These are phyloP conservation scores for Bombus waltoni DNA, from an alignment of 1,140 invertebrate genomes.

Conservation along the genomic window DNA sequence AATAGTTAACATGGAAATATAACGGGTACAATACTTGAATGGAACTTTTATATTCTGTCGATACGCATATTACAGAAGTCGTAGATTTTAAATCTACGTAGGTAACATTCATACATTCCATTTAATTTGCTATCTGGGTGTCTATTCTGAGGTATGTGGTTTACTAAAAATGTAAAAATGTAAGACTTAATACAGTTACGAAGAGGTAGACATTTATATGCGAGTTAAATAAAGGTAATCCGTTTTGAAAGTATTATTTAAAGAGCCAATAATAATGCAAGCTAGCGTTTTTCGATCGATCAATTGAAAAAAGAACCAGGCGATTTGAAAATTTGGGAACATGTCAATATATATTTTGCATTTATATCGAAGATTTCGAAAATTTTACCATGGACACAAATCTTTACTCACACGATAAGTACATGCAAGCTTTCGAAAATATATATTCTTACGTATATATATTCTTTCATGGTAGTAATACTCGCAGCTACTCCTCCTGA, in stretches of 20 bases:
- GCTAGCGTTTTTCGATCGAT: constrained; percentile 44
- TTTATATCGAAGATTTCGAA: constrained; percentile 51
- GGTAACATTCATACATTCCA: constrained; percentile 67
- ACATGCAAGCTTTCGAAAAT: constrained; percentile 54
- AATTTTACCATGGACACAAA: constrained; percentile 60
- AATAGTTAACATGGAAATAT: constrained; percentile 62
- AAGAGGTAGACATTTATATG: constrained; percentile 80
- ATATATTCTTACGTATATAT: constrained; percentile 31
- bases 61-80: constrained; percentile 48
- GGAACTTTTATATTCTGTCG: constrained; percentile 50
- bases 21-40: constrained; percentile 62
- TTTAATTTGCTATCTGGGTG: constrained; percentile 70
- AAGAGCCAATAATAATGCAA: constrained; percentile 53
- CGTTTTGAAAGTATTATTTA: constrained; percentile 53
- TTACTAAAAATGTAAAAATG: constrained; percentile 82
- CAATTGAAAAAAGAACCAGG: constrained; percentile 63
- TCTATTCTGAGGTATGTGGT: constrained; percentile 81
- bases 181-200: constrained; percentile 81
- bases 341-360: constrained; percentile 57
- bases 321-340: constrained; percentile 77
- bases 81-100: constrained; percentile 48
- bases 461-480: constrained; percentile 55
- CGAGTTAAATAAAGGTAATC: constrained; percentile 68
- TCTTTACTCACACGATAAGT: constrained; percentile 68
- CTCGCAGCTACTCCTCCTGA: constrained; percentile 60